These are phyloP conservation scores for Heterodera schachtii DNA, from an alignment of 1,140 invertebrate species.

Conservation along the genomic window DNA sequence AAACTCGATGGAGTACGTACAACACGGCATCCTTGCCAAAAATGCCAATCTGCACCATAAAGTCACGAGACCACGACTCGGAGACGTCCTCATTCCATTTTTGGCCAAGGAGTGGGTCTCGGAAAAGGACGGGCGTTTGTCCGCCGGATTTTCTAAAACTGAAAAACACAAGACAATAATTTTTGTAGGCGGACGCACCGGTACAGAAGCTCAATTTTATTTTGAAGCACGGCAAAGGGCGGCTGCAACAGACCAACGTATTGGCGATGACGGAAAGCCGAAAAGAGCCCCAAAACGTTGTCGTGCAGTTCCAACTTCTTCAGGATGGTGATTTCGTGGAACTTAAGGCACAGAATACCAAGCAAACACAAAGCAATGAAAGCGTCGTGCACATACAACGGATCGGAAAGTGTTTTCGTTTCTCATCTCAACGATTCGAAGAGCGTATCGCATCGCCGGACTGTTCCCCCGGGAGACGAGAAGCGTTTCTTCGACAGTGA, in stretches of 20 bases:
- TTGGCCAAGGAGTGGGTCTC: neutral
- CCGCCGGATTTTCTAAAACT: conserved; percentile 29
- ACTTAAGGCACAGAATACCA: neutral
- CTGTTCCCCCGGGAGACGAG: conserved; percentile 11
- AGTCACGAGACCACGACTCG: neutral
- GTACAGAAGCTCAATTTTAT: conserved; percentile 25
- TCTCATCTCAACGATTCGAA: conserved; percentile 26
- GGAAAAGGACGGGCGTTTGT: neutral
- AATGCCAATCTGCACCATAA: neutral
- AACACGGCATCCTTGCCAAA: conserved; percentile 22
- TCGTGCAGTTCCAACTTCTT: conserved; percentile 16
- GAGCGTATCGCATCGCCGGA: conserved; percentile 6
- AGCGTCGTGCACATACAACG: neutral
- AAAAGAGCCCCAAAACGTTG: conserved; percentile 19
- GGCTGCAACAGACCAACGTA: conserved; percentile 21
- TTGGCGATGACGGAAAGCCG: conserved; percentile 30
- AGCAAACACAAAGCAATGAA: conserved; percentile 1
- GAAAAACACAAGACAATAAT: neutral
- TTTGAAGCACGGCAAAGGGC: conserved; percentile 15
- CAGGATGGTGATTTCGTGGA: conserved; percentile 24
- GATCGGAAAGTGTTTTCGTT: conserved; percentile 15
- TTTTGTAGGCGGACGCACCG: conserved; percentile 1
- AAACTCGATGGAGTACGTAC: conserved; percentile 10
- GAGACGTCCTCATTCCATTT: neutral
- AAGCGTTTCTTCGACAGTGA: conserved; percentile 21